phyloP scores from a whole-genome alignment of 1,140 invertebrate genomes.

The Octopus bimaculoides region DNA sequence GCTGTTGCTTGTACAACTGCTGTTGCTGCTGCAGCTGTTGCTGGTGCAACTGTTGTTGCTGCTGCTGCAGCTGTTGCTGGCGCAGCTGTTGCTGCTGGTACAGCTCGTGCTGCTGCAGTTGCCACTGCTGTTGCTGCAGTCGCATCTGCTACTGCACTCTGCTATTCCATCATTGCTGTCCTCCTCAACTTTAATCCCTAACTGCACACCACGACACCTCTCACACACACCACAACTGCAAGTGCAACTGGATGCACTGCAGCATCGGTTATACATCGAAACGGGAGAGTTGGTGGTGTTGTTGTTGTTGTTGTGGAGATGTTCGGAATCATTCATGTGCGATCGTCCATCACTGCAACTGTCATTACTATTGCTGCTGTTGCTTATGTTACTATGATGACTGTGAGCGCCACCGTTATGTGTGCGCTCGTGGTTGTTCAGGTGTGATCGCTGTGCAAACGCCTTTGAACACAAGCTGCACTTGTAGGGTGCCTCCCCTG shows the following conservation, averaged over 20 bases:
- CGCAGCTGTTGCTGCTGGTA: neutral
- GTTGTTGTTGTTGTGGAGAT: no score
- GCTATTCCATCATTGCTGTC: no score
- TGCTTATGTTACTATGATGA: neutral
- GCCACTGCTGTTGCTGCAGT: neutral
- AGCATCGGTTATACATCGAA: no score
- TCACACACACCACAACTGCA: no score
- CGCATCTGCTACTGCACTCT: neutral
- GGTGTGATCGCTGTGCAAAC: constrained; percentile 1
- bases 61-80: neutral
- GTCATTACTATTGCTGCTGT: neutral
- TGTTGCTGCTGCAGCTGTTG: neutral
- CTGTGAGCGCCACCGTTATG: neutral
- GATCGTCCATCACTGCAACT: neutral
- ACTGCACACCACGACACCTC: no score
- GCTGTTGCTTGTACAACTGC: neutral
- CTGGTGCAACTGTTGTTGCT: neutral
- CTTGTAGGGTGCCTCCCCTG: neutral
- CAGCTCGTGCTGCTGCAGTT: neutral
- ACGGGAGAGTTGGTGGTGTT: no score
- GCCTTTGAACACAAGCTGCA: constrained; percentile 4
- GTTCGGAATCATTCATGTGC: no score
- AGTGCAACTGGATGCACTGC: no score
- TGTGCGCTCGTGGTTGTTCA: neutral
- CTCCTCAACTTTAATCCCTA: no score